Evolutionary conservation across 2,113 vertebrate species (phyloP).

Genomic region (Himantopus leucocephalus): DNA sequence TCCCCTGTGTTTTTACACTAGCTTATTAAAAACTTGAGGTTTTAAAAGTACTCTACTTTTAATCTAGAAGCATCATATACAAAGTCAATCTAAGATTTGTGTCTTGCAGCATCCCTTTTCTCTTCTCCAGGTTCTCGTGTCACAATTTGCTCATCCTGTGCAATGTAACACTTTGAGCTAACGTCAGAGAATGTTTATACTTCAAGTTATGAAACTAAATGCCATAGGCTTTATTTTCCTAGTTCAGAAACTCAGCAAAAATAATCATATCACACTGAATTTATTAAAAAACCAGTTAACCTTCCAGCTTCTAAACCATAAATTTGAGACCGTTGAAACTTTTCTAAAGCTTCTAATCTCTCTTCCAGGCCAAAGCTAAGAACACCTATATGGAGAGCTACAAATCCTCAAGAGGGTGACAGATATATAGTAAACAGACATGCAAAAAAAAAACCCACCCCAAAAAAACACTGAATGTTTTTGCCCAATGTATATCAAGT

Average conservation of each 20-base stretch:
- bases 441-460: too few species aligned
- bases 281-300: neutral
- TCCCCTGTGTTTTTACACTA: neutral
- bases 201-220: neutral
- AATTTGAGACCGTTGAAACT: neutral
- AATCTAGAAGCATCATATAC: neutral
- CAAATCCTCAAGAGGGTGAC: neutral
- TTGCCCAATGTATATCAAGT: neutral
- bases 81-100: neutral
- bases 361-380: neutral
- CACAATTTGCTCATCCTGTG: neutral
- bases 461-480: neutral
- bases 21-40: neutral
- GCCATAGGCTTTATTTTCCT: neutral
- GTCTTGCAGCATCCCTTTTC: neutral
- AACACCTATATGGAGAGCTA: neutral
- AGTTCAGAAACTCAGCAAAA: neutral
- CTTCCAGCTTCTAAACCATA: neutral
- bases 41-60: neutral
- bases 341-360: neutral
- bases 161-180: neutral
- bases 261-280: neutral
- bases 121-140: neutral
- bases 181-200: accelerated
- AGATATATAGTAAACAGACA: neutral